phyloP scores from a whole-genome alignment of 2,888 invertebrate genomes.

The Pemphredon lugubris region DNA sequence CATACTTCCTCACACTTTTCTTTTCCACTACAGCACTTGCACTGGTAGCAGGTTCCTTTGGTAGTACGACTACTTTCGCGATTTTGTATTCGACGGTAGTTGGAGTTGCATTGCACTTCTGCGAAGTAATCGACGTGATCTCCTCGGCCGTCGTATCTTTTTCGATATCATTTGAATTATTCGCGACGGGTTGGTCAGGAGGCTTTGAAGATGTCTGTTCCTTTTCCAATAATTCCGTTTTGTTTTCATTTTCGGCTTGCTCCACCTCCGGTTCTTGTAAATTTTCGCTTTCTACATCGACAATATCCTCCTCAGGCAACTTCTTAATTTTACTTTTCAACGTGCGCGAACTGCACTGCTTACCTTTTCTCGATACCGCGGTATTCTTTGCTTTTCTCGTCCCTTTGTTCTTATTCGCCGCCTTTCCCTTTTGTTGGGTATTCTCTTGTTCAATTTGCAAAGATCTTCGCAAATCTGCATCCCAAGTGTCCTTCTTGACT shows the following conservation, averaged over 20 bases:
- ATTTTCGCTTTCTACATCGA: background rate
- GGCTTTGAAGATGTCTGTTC: background rate
- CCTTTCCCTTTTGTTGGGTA: background rate
- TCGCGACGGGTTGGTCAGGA: background rate
- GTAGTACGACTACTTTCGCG: background rate
- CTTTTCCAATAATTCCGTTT: no score
- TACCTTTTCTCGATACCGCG: conserved; percentile 20
- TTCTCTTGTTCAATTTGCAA: no score
- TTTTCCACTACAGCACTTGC: conserved; percentile 36
- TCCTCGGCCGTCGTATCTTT: background rate
- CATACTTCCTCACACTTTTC: conserved; percentile 72
- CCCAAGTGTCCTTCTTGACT: conserved; percentile 70
- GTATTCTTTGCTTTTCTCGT: background rate
- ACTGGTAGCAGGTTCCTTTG: background rate
- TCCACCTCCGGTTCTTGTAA: background rate
- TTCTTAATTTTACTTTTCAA: conserved; percentile 10
- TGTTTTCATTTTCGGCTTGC: background rate
- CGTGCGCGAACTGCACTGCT: conserved; percentile 5
- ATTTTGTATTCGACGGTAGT: background rate
- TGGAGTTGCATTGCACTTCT: background rate
- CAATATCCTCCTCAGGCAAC: background rate
- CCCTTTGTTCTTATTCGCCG: background rate
- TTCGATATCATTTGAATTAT: background rate
- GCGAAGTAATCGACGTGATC: background rate
- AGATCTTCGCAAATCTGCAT: conserved; percentile 74